Percentiles rank a stretch among this genome's conserved stretches.
Conservation (phyloP, 2,888 invertebrate genomes). For the Tachystola acroxantha region DNA sequence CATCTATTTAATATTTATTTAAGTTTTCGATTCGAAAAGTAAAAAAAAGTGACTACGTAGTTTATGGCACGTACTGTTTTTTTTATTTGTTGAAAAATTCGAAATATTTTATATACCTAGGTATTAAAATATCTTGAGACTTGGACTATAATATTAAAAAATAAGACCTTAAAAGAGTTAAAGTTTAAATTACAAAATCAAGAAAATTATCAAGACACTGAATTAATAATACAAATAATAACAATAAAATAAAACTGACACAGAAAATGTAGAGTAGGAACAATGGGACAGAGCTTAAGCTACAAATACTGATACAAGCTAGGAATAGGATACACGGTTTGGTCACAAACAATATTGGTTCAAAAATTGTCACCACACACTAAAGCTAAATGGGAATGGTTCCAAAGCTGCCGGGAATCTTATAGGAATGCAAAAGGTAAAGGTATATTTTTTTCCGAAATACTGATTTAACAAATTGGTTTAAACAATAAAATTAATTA, state of each 20-base stretch:
- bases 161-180: no score
- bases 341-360: conserved; percentile 31
- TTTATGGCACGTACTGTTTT: no score
- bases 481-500: conserved; percentile 5
- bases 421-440: conserved; percentile 30
- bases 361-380: conserved; percentile 9
- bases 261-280: conserved; percentile 38
- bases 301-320: conserved; percentile 70
- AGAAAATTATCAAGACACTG: conserved; percentile 7
- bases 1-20: no score
- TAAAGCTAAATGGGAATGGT: conserved; percentile 25
- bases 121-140: no score
- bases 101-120: no score
- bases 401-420: conserved; percentile 24
- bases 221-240: conserved; percentile 2
- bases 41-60: no score
- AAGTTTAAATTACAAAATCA: conserved; percentile 12
- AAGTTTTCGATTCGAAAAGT: no score
- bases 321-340: conserved; percentile 53
- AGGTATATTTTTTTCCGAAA: conserved; percentile 4
- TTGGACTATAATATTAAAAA: no score
- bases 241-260: conserved; percentile 9
- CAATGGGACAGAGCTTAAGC: conserved; percentile 58
- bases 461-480: conserved; percentile 3
- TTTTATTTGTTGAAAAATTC: no score